Conservation (phyloP, 1,140 invertebrate species). For the Sesamia nonagrioides region DNA sequence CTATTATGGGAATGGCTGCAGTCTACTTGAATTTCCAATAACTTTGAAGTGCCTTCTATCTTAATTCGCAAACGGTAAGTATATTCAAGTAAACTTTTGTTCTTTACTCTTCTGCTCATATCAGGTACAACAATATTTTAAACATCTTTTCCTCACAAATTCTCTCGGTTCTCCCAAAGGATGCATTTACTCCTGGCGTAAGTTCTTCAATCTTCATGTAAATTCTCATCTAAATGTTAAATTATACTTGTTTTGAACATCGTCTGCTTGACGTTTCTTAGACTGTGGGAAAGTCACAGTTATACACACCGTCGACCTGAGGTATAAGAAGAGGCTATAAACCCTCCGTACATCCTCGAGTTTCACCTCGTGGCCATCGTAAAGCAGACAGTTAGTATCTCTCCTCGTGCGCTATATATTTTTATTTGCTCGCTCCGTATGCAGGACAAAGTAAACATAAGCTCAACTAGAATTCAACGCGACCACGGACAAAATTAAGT, state of each 20-base stretch:
- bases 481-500: slow-evolving; percentile 36
- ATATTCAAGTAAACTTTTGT: neutral
- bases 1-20: no score
- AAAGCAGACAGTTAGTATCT: neutral
- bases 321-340: neutral
- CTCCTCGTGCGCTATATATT: neutral
- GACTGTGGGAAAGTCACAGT: neutral
- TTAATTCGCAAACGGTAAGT: neutral
- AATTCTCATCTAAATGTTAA: slow-evolving; percentile 31
- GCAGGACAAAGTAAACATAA: slow-evolving; percentile 14
- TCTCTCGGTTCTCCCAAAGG: neutral
- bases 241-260: slow-evolving; percentile 30
- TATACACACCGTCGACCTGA: neutral
- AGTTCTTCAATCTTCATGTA: slow-evolving; percentile 30
- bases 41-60: neutral
- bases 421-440: neutral
- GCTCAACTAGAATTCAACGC: slow-evolving; percentile 29
- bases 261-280: neutral
- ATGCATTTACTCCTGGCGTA: neutral
- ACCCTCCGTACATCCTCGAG: neutral
- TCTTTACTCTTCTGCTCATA: neutral
- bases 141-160: neutral
- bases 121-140: neutral
- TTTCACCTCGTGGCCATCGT: neutral
- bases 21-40: neutral